Evolutionary conservation across 2,797 vertebrate species (phyloP), one percentile per base, ranked within the genome.

Genomic region (Gadopsis marmoratus): DNA sequence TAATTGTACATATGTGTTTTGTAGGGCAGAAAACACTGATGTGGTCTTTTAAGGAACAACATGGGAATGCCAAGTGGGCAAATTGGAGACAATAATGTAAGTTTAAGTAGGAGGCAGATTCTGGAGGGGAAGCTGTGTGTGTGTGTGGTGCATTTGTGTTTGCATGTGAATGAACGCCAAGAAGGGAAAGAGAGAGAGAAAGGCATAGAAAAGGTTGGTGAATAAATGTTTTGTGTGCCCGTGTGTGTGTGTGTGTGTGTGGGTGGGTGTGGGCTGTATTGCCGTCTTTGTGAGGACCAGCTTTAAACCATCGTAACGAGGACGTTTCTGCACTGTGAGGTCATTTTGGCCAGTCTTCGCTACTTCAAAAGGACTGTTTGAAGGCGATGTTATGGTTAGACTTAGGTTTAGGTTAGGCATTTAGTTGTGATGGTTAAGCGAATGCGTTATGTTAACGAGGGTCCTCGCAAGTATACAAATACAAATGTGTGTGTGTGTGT

Each of bases 141-240:
- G 63, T 35, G n/a, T 51, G 29, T 37, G 10, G 45, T 7, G 11
- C 5, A n/a, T 10, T 50, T 62, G 23, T 53, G 75, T 82, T 73
- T 85, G 64, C 54, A 70, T 86, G 71, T 88, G 82, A 82, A 80
- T 78, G 58, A 77, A 72, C 23, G 56, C 7, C 62, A 37, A 66
- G 48, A 31, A 73, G 55, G 54, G 51, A 63, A 43, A 0, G 23
- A 59, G 61, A 63, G 61, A 63, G 50, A 76, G 48, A 65, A n/a
- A 64, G 29, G 51, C 51, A 67, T 14, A 59, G 70, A 82, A 61
- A 74, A 7, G 43, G 37, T 37, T 68, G 26, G 47, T 85, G 75
- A 83, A 77, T 65, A 53, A 55, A 35, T 47, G 73, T 61, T 63
- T 26, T 60, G 56, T 76, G 82, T 45, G 78, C 56, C 23, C 35